Evolutionary conservation across 2,797 vertebrate genomes (phyloP), one percentile per base, ranked within the genome.

Genomic region (Chloroceryle inda): DNA sequence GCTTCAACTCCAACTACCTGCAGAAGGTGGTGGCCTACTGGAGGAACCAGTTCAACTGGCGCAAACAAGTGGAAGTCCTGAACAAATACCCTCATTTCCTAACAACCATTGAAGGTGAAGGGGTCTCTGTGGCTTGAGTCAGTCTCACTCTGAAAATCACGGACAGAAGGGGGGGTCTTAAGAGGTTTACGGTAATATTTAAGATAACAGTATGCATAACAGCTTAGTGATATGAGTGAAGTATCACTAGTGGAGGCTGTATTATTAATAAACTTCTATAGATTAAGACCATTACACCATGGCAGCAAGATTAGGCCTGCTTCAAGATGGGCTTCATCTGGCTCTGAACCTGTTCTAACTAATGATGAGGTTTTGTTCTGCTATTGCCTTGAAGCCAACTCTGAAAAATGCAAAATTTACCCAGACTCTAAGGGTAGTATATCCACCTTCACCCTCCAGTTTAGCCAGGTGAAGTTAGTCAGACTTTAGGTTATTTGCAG

Each of bases 71-170:
- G 93, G 97, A 97, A 31, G 47, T 97, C 76, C 97, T 99, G 23
- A 99, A 99, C 97, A 98, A 98, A 89, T 99, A 98, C 84, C 98
- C 98, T 20, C 99, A 99, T 95, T 99, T 98, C 97, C 99, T 98
- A 97, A 99, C 99, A 58, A 99, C 98, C 85, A 99, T 99, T 69
- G 99, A 99, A 98, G 99, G 99, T 99, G 95, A 93, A 91, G 6
- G 13, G 14, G 5, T 26, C 27, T 66, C 64, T 22, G 59, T 38
- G 21, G n/a, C 50, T 73, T 61, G 61, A 47, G 47, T 26, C 16
- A 72, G 13, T 62, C 53, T 90, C 7, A 8, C 61, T 92, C 2
- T 1, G 58, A 90, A 77, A 82, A 1, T 6, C 7, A 20, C 7
- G 4, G 31, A 5, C 1, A 33, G 35, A 61, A 77, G 24, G 21